phyloP scores from a whole-genome alignment of 1,140 invertebrate genomes.

The Helicoverpa armigera region DNA sequence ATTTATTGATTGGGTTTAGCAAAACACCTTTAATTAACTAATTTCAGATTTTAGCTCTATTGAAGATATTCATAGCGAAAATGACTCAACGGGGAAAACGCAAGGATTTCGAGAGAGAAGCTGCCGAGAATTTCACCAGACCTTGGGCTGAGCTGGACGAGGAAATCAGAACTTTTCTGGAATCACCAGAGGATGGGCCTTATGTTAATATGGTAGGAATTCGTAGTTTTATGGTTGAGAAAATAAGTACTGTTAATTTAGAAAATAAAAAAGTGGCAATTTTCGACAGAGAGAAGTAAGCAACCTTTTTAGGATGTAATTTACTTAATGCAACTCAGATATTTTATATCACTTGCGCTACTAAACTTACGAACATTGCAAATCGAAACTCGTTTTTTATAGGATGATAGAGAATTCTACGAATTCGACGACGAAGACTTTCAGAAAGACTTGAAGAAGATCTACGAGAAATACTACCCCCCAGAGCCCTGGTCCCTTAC shows the following conservation, averaged over 20 bases:
- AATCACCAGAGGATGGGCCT: constrained; percentile 45
- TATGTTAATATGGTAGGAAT: constrained; percentile 54
- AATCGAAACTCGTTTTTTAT: constrained; percentile 4
- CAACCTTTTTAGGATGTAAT: too few species aligned
- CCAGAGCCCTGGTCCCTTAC: constrained; percentile 42
- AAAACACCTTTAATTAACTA: background rate
- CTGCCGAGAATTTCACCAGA: constrained; percentile 68
- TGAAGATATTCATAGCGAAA: constrained; percentile 67
- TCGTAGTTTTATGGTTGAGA: background rate
- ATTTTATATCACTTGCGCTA: too few species aligned
- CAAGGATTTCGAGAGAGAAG: constrained; percentile 67
- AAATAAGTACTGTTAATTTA: too few species aligned
- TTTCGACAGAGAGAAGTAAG: too few species aligned
- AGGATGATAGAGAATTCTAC: constrained; percentile 52
- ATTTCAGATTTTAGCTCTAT: constrained; percentile 68
- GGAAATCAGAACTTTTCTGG: constrained; percentile 64
- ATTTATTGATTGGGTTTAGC: too few species aligned
- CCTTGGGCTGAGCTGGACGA: constrained; percentile 60
- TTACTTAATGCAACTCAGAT: too few species aligned
- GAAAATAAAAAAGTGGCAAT: too few species aligned
- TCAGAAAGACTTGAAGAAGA: constrained; percentile 61
- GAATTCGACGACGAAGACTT: constrained; percentile 61
- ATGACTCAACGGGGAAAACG: constrained; percentile 62
- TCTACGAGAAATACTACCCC: constrained; percentile 63
- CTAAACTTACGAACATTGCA: too few species aligned